phyloP scores from a whole-genome alignment of 2,797 vertebrate genomes.

The Syndactyla subalaris region DNA sequence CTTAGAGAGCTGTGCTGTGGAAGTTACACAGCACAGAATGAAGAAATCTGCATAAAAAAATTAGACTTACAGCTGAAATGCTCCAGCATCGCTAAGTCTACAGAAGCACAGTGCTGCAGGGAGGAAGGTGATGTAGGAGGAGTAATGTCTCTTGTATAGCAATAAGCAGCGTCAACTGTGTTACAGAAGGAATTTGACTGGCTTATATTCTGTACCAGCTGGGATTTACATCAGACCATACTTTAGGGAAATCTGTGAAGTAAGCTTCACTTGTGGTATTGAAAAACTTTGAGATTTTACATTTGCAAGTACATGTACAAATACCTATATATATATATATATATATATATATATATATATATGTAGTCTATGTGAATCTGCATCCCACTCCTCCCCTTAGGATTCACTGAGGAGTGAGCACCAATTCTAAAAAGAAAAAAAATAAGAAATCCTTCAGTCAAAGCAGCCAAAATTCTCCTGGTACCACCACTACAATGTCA shows the following conservation, averaged over 20 bases:
- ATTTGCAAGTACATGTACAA: neutral
- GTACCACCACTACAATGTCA: neutral
- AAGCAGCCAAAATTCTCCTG: neutral
- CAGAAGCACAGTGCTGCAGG: neutral
- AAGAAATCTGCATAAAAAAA: constrained; percentile 60
- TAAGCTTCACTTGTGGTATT: neutral
- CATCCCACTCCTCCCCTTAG: neutral
- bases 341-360: neutral
- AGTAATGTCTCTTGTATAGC: neutral
- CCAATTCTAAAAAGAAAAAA: neutral
- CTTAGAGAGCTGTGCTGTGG: constrained; percentile 23
- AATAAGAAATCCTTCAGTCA: neutral
- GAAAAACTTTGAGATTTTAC: neutral
- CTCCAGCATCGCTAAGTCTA: neutral
- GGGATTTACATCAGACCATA: neutral
- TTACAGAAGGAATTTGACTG: neutral
- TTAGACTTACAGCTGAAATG: constrained; percentile 19
- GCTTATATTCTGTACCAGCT: neutral
- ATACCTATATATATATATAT: neutral
- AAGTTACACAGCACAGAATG: constrained; percentile 18
- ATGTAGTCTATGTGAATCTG: neutral
- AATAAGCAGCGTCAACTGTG: neutral
- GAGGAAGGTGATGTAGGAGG: neutral
- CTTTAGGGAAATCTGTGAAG: neutral
- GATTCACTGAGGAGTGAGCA: neutral